Base-by-base conservation (phyloP, 2,888 invertebrate genomes). In the Chymomyza procnemis region DNA sequence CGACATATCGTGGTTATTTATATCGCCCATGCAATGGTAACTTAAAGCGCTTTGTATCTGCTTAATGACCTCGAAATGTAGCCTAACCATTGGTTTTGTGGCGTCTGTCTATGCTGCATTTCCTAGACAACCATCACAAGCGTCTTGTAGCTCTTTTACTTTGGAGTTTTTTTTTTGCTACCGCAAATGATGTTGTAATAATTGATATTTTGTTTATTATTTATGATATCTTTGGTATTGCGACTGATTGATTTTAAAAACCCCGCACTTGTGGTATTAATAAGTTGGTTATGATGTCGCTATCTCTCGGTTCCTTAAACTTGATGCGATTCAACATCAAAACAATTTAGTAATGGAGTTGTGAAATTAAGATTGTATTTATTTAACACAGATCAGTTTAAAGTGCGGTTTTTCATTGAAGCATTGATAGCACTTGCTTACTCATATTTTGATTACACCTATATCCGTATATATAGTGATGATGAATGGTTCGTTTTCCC, bases 51-150 rank as follows among this genome's bases (percentile, higher is more conserved):
- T 58, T 34, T 48, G 26, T 55, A 58, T 85, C 85, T 81, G 83
- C 81, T 66, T 73, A 73, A 72, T 82, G 81, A 82, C 81, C 81
- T 82, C 81, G 83, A 80, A 85, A 82, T 57, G 4, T 61, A 14
- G 56, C 26, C 55, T 62, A 8, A 54, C 19, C 19, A 14, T 19
- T 18, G 19, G n/a, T 26, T 61, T 55, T 26, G 55, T 22, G 30
- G 56, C 65, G 76, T 65, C 62, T 68, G 47, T 18, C 16, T n/a
- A 41, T 62, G n/a, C 8, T 12, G 54, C 54, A 21, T 21, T 54
- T 54, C 54, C 54, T 54, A 54, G 54, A 9, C 52, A 19, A 54
- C 52, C 6, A 54, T 18, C 19, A 50, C 64, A 58, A 73, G 76
- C 72, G 65, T 22, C 55, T 86, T 86, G 21, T 46, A 48, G 55